A percentile compares a stretch with the other conserved stretches of the same genome.
Conservation (phyloP, 2,113 vertebrate genomes). For the Artemisiospiza belli region DNA sequence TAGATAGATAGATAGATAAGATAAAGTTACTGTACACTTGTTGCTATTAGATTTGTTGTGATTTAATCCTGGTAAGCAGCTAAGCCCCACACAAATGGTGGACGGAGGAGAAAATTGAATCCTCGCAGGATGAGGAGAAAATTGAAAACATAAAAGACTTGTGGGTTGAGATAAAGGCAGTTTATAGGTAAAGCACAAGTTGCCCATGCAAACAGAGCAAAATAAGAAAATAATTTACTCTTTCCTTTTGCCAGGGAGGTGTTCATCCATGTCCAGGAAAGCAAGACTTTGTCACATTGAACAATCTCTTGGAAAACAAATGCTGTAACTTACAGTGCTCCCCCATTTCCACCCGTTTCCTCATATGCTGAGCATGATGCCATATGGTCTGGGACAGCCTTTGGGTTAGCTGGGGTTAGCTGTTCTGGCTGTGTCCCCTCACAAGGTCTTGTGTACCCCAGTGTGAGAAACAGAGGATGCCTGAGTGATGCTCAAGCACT, state of each 20-base stretch:
- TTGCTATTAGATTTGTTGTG: not conserved
- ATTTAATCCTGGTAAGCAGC: not conserved
- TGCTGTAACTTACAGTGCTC: rapidly evolving
- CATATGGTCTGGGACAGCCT: not conserved
- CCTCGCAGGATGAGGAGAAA: not conserved
- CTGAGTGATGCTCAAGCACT: not conserved
- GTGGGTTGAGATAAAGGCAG: not conserved
- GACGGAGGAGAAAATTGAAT: not conserved
- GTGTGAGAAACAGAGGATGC: not conserved
- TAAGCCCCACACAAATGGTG: rapidly evolving
- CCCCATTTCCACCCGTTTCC: not conserved
- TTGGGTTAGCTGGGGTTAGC: not conserved
- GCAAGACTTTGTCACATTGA: rapidly evolving
- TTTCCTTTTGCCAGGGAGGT: not conserved
- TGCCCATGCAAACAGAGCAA: not conserved
- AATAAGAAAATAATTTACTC: not conserved
- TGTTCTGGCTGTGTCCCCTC: not conserved
- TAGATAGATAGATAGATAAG: not conserved
- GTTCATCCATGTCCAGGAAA: not conserved
- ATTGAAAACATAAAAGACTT: not conserved
- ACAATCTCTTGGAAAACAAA: not conserved
- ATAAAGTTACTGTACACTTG: not conserved
- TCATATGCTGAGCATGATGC: not conserved
- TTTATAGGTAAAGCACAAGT: not conserved
- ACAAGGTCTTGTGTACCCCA: rapidly evolving